Evolutionary conservation across 1,140 invertebrate genomes (phyloP), one percentile per base, ranked within the genome.

Genomic region (Wasmannia auropunctata): DNA sequence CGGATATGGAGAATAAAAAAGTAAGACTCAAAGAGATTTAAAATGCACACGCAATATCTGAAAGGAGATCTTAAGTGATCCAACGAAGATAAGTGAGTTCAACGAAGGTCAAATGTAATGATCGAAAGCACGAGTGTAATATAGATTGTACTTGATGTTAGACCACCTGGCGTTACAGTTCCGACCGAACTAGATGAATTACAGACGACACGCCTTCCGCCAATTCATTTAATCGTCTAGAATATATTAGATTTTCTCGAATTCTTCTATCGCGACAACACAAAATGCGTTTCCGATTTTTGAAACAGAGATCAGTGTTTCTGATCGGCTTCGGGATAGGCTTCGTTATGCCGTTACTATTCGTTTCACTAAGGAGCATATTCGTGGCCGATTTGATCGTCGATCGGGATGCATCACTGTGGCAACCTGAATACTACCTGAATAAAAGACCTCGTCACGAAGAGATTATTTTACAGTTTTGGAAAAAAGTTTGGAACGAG

Each of bases 151-250:
- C n/a, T 43, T 22, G 19, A 34, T 58, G 4, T 16, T 74, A 31
- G 43, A 83, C 5, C 8, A 46, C 10, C 34, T 74, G 16, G 16
- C 51, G 25, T 58, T 43, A n/a, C n/a, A 43, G 14, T 46, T 37
- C 16, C 3, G 14, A 60, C 19, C 49, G 6, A 43, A 28, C 19
- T 46, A 10, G 6, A 62, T 1, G 31, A 90, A 97, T 96, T 67
- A 97, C 95, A 56, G 96, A 96, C 5, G 97, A 96, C 54, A 97
- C 95, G 28, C 97, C 97, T 60, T 96, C 96, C 58, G 97, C 96
- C 87, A 97, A 95, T 90, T 97, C 97, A 94, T 96, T 97, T 88
- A 97, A 93, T 81, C 96, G 96, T 90, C 97, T 97, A 94, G 58
- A 93, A 87, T 75, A 86, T 77, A 72, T 87, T 49, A 65, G 51